These are phyloP conservation scores for Bos taurus DNA, from an alignment of 2,113 vertebrate species.

Conservation along the genomic window DNA sequence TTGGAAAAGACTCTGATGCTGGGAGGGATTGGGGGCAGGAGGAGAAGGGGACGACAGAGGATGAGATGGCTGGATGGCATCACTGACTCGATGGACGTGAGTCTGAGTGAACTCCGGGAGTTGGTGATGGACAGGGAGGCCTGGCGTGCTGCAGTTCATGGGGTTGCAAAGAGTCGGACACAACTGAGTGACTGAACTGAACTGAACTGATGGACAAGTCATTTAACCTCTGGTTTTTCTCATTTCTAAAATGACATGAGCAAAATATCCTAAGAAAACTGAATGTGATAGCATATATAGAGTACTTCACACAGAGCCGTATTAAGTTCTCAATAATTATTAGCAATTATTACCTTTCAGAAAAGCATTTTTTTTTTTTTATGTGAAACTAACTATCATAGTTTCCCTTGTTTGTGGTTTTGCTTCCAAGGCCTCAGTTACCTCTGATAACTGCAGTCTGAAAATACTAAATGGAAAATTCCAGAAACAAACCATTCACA, in stretches of 20 bases:
- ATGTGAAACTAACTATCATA: background rate
- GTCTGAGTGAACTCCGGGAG: too few relatives aligned
- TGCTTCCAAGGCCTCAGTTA: background rate
- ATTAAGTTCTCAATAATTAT: background rate
- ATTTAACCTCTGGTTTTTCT: background rate
- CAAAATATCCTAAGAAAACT: background rate
- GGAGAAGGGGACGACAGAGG: too few relatives aligned
- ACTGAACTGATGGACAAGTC: background rate
- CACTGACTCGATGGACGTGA: too few relatives aligned
- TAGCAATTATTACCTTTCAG: background rate
- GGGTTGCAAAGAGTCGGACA: too few relatives aligned
- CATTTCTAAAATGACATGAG: background rate
- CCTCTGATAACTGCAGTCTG: background rate
- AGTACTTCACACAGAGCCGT: background rate
- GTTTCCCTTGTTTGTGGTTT: background rate
- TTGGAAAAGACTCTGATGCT: too few relatives aligned
- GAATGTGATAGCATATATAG: background rate
- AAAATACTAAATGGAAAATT: background rate
- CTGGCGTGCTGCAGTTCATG: too few relatives aligned
- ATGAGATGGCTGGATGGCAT: too few relatives aligned
- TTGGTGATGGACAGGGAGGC: too few relatives aligned
- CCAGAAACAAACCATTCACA: background rate
- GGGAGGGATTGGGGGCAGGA: too few relatives aligned
- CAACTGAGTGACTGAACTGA: too few relatives aligned
- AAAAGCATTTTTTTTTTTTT: background rate